Percentiles rank a stretch among this genome's conserved stretches.
phyloP scores from a whole-genome alignment of 2,797 vertebrate genomes.

The Neosilurus mollespiculum region DNA sequence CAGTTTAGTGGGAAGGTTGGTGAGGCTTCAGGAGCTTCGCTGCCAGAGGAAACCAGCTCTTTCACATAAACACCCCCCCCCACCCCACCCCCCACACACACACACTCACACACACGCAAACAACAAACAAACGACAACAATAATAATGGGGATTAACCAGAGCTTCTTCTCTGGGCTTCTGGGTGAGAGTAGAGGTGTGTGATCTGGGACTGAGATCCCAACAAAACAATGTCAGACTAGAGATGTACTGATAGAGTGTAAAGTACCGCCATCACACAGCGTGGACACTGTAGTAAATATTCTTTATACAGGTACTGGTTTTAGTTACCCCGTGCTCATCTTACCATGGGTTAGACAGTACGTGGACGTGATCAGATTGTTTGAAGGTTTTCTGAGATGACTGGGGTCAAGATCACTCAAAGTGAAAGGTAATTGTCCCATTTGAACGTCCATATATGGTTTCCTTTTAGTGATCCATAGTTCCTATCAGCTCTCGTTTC shows the following conservation, averaged over 20 bases:
- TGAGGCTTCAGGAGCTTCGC: conserved; percentile 90
- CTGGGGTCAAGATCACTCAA: no score
- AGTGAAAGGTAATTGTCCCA: no score
- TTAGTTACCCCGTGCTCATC: no score
- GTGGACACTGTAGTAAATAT: no score
- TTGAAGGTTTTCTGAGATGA: no score
- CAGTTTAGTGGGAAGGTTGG: conserved; percentile 99
- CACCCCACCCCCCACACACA: conserved; percentile 3
- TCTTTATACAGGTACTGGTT: no score
- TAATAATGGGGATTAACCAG: not conserved
- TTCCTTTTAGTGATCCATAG: no score
- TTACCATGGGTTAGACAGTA: no score
- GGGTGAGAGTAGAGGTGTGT: not conserved
- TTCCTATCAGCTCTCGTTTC: no score
- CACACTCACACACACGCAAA: conserved; percentile 2
- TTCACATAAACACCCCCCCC: conserved; percentile 71
- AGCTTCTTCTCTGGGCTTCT: not conserved
- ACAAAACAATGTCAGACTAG: not conserved
- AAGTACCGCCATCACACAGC: no score
- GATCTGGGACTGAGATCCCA: not conserved
- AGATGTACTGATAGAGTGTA: not conserved
- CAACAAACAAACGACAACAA: not conserved
- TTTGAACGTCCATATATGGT: no score
- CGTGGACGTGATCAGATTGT: no score
- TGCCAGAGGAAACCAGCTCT: conserved; percentile 98